These are phyloP conservation scores for Sitobion miscanthi DNA, from an alignment of 1,140 invertebrate genomes.

Conservation along the genomic window DNA sequence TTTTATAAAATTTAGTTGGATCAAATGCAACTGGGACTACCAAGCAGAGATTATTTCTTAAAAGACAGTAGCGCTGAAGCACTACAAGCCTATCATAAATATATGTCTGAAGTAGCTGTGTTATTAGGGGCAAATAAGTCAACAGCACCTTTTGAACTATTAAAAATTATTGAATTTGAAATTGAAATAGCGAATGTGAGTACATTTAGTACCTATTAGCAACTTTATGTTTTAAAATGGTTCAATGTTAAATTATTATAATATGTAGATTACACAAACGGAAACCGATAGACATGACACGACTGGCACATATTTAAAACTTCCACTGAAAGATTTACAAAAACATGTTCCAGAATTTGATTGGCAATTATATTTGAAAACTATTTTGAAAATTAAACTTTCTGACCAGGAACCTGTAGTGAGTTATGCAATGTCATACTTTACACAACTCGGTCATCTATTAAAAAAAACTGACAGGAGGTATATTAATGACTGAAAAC, in stretches of 20 bases:
- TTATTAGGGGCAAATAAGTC: constrained; percentile 74
- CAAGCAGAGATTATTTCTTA: constrained; percentile 82
- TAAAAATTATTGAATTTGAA: constrained; percentile 77
- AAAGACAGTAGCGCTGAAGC: constrained; percentile 71
- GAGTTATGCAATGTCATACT: constrained; percentile 79
- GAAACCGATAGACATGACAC: constrained; percentile 85
- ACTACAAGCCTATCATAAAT: constrained; percentile 76
- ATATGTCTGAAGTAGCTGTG: constrained; percentile 79
- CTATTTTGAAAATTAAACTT: constrained; percentile 72
- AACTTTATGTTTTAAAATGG: neutral
- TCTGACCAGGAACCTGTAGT: constrained; percentile 77
- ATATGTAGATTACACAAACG: constrained; percentile 72
- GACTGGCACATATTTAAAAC: constrained; percentile 76
- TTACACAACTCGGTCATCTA: constrained; percentile 78
- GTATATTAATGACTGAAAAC: constrained; percentile 63
- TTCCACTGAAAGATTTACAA: constrained; percentile 72
- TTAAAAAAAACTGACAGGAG: constrained; percentile 72
- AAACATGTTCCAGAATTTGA: constrained; percentile 75
- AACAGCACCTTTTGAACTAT: constrained; percentile 71
- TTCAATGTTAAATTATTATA: neutral
- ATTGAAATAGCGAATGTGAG: constrained; percentile 78
- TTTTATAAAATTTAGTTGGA: constrained; percentile 70
- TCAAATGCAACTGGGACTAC: constrained; percentile 79
- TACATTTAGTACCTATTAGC: neutral
- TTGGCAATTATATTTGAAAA: constrained; percentile 78